Conservation (phyloP, 1,140 invertebrate species). For the Saxidomus purpurata region DNA sequence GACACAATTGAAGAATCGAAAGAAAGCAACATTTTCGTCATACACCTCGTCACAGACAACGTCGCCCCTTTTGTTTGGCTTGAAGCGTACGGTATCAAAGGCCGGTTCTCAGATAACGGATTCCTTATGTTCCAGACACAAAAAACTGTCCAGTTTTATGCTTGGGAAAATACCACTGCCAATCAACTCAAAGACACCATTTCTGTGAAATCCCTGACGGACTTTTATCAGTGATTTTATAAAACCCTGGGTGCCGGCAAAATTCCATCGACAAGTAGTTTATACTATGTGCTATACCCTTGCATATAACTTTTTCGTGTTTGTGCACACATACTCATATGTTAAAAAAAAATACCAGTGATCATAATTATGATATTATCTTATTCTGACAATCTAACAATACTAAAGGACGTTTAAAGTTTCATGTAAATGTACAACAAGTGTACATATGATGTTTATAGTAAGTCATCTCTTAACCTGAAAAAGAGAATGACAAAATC, state of each 20-base stretch:
- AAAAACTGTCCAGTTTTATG: constrained; percentile 75
- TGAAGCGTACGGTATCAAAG: constrained; percentile 86
- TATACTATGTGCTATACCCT: too few relatives aligned
- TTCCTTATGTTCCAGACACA: constrained; percentile 86
- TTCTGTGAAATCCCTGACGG: constrained; percentile 82
- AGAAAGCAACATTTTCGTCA: constrained; percentile 39
- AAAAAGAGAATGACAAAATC: too few relatives aligned
- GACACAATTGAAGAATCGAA: neutral
- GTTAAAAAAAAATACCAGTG: too few relatives aligned
- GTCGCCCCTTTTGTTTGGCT: constrained; percentile 90
- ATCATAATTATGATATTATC: neutral
- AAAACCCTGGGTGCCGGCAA: neutral
- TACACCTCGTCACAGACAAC: constrained; percentile 85
- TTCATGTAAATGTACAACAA: too few relatives aligned
- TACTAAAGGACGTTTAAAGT: too few relatives aligned
- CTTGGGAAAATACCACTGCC: constrained; percentile 75
- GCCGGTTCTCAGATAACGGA: constrained; percentile 90
- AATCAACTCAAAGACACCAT: constrained; percentile 72
- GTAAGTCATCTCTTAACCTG: too few relatives aligned
- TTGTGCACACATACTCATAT: too few relatives aligned
- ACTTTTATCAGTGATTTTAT: constrained; percentile 71
- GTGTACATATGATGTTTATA: too few relatives aligned
- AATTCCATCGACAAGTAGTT: neutral
- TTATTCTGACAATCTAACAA: too few relatives aligned
- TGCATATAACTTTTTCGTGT: too few relatives aligned